phyloP scores from a whole-genome alignment of 2,888 invertebrate species.

The Ceratothoa steindachneri region DNA sequence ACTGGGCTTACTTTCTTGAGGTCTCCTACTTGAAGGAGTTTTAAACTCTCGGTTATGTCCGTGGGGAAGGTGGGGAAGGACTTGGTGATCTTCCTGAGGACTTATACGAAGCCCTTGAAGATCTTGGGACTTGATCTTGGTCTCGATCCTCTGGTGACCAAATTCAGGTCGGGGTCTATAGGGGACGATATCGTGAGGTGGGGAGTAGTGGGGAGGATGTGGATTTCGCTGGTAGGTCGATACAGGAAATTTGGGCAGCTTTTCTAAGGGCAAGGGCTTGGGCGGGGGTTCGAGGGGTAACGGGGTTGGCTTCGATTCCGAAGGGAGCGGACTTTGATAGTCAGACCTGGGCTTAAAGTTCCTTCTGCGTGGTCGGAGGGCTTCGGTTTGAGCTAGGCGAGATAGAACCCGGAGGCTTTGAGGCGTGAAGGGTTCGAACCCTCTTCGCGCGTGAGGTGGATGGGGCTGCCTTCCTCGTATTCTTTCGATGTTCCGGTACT shows the following conservation, averaged over 20 bases:
- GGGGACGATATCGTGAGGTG: background rate
- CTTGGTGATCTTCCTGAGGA: too few relatives aligned
- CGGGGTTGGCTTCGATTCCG: background rate
- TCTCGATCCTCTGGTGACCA: background rate
- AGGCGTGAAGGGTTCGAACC: too few relatives aligned
- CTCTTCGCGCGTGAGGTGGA: too few relatives aligned
- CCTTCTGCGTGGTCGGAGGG: background rate
- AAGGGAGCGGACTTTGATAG: background rate
- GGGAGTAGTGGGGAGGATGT: too few relatives aligned
- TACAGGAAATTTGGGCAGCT: too few relatives aligned
- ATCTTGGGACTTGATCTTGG: background rate
- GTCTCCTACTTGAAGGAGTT: too few relatives aligned
- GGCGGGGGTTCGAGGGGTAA: background rate
- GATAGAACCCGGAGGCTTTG: background rate
- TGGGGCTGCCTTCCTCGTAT: background rate
- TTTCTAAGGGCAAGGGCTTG: background rate
- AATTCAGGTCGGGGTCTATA: background rate
- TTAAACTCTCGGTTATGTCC: too few relatives aligned
- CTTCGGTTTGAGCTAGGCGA: background rate
- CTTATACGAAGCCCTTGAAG: background rate
- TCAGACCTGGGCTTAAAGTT: background rate
- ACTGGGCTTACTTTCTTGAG: background rate
- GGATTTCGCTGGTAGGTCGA: too few relatives aligned
- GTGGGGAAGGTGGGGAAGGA: too few relatives aligned
- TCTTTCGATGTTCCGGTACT: too few relatives aligned